Percentiles rank a stretch among this genome's conserved stretches.
Conservation (phyloP, 2,888 invertebrate genomes). For the Tillus elongatus region DNA sequence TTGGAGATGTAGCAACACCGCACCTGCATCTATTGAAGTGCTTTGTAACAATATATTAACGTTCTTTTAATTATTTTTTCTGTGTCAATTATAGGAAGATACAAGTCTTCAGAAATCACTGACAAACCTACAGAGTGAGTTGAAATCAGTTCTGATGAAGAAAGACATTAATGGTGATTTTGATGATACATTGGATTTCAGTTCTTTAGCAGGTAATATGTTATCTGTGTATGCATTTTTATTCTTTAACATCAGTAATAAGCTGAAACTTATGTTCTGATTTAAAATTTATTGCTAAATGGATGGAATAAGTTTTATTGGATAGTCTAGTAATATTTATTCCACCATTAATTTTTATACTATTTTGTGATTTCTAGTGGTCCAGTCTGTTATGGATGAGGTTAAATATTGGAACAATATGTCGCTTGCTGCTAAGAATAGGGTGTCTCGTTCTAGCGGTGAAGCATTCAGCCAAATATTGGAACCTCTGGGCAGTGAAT, state of each 20-base stretch:
- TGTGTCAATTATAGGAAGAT: too few relatives aligned
- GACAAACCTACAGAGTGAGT: slow-evolving; percentile 35
- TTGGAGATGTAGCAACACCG: too few relatives aligned
- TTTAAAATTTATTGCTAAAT: too few relatives aligned
- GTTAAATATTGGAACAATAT: slow-evolving; percentile 59
- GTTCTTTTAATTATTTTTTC: too few relatives aligned
- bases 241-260: too few relatives aligned
- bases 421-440: slow-evolving; percentile 45
- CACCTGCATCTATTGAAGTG: too few relatives aligned
- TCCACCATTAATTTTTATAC: slow-evolving; percentile 3
- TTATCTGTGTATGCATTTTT: too few relatives aligned
- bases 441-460: slow-evolving; percentile 50
- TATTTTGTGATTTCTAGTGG: slow-evolving; percentile 48
- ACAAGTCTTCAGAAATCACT: slow-evolving; percentile 33
- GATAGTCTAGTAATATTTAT: too few relatives aligned
- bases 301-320: slow-evolving; percentile 9
- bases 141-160: slow-evolving; percentile 31
- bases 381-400: slow-evolving; percentile 61
- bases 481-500: slow-evolving; percentile 53
- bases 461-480: slow-evolving; percentile 51
- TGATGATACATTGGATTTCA: slow-evolving; percentile 39
- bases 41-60: too few relatives aligned
- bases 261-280: too few relatives aligned
- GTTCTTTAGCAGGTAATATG: slow-evolving; percentile 30
- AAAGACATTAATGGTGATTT: slow-evolving; percentile 21